Evolutionary conservation across 2,888 invertebrate genomes (phyloP).

Genomic region (Oxycera nigricornis): DNA sequence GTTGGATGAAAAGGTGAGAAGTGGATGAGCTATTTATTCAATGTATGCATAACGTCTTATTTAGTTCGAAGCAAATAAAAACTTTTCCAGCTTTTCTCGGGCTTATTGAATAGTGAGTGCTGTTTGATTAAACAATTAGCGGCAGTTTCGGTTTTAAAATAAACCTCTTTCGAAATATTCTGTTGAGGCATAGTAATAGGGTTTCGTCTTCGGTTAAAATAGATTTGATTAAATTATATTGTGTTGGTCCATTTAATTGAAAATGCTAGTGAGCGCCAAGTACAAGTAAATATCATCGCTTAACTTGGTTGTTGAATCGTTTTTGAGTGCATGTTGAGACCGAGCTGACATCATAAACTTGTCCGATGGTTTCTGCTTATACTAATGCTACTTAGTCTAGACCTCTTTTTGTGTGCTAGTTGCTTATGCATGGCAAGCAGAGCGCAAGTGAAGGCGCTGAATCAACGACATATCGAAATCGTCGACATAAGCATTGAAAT

Average conservation of each 20-base stretch:
- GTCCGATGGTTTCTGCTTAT: too few relatives aligned
- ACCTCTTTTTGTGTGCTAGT: too few relatives aligned
- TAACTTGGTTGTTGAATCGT: too few relatives aligned
- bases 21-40: background rate
- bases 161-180: background rate
- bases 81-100: conserved; percentile 40
- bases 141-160: background rate
- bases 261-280: background rate
- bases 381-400: too few relatives aligned
- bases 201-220: conserved; percentile 2
- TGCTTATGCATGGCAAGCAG: too few relatives aligned
- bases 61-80: conserved; percentile 41
- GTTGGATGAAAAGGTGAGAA: background rate
- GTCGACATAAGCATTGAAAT: too few relatives aligned
- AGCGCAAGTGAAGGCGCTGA: too few relatives aligned
- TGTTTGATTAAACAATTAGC: background rate
- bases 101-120: conserved; percentile 7
- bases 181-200: too few relatives aligned
- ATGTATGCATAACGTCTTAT: conserved; percentile 13
- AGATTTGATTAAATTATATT: conserved; percentile 9
- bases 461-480: too few relatives aligned
- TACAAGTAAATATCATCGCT: conserved; percentile 13
- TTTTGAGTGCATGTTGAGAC: too few relatives aligned
- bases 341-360: too few relatives aligned
- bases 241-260: conserved; percentile 7